phyloP scores from a whole-genome alignment of 2,113 vertebrate species.

The Ictidomys tridecemlineatus region DNA sequence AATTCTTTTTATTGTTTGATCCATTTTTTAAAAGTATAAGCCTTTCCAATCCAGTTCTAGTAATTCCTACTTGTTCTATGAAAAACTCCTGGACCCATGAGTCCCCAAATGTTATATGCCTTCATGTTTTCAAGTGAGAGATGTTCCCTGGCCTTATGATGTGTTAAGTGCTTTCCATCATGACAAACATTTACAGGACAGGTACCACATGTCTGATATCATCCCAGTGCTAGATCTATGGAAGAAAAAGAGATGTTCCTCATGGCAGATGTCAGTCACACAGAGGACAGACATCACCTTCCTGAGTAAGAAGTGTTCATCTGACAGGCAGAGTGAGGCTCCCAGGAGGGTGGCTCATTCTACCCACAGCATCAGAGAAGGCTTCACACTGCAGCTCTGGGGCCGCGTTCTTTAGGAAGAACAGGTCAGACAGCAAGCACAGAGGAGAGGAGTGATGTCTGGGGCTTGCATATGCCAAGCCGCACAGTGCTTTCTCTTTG shows the following conservation, averaged over 20 bases:
- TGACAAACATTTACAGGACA: neutral
- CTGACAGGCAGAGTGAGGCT: neutral
- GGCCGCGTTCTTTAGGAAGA: neutral
- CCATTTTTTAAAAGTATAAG: neutral
- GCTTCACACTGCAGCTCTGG: neutral
- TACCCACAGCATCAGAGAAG: neutral
- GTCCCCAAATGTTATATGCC: neutral
- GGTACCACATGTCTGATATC: accelerated
- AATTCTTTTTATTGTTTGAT: neutral
- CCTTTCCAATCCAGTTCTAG: neutral
- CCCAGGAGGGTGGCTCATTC: neutral
- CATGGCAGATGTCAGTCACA: accelerated
- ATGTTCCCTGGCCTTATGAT: accelerated
- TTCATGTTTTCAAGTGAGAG: accelerated
- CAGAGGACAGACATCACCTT: neutral
- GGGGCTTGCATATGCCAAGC: accelerated
- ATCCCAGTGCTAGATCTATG: neutral
- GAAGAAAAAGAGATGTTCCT: neutral
- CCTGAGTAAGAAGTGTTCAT: too few relatives aligned
- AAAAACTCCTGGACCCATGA: neutral
- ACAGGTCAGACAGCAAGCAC: neutral
- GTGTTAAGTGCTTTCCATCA: neutral
- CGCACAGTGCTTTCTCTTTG: accelerated
- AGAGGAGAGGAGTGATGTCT: accelerated
- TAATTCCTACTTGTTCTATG: neutral